Conservation (phyloP, 2,888 invertebrate genomes). For the Sarcophaga caerulescens region DNA sequence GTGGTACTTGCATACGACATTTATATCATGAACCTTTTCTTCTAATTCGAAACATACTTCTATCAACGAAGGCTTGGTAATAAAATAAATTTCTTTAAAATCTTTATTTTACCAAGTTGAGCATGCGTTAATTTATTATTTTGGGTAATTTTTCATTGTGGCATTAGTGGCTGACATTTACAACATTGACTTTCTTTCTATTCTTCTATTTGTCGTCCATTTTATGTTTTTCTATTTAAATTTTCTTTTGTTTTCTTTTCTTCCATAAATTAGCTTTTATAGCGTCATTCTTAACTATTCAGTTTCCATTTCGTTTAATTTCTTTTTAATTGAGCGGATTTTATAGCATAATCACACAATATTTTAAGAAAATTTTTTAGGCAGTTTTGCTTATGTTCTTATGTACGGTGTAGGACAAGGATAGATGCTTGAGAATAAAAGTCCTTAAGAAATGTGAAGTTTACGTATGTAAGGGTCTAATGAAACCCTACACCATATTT, state of each 20-base stretch:
- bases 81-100: not conserved
- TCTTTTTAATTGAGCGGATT: conserved; percentile 61
- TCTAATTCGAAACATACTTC: too few relatives aligned
- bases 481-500: too few relatives aligned
- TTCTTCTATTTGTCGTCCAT: not conserved
- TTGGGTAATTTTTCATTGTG: conserved; percentile 59
- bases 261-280: conserved; percentile 51
- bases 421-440: too few relatives aligned
- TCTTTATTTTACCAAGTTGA: not conserved
- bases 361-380: not conserved
- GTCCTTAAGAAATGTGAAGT: too few relatives aligned
- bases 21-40: too few relatives aligned
- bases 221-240: not conserved
- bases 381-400: too few relatives aligned
- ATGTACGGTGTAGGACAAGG: too few relatives aligned
- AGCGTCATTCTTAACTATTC: conserved; percentile 34
- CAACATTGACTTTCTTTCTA: conserved; percentile 31
- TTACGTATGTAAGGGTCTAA: too few relatives aligned
- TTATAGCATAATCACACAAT: conserved; percentile 46
- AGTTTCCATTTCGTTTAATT: conserved; percentile 62
- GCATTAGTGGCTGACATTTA: conserved; percentile 51
- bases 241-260: not conserved
- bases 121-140: conserved; percentile 45
- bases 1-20: too few relatives aligned
- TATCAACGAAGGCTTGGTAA: too few relatives aligned